These are phyloP conservation scores for Melanostoma mellinum DNA, from an alignment of 2,888 invertebrate species.

Conservation along the genomic window DNA sequence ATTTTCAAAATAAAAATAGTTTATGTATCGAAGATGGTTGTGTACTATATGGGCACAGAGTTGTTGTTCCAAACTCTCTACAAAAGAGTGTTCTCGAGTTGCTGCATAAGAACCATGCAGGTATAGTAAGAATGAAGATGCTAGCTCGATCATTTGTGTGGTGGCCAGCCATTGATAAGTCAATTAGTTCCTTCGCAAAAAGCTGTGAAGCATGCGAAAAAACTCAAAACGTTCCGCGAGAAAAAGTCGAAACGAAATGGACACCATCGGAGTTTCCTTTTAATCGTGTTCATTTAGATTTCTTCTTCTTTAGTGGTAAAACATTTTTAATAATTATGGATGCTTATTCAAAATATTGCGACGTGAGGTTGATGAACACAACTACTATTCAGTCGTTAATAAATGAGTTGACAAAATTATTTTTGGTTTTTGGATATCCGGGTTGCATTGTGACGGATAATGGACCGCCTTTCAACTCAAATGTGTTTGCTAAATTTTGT, in stretches of 20 bases:
- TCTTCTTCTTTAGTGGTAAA: constrained; percentile 15
- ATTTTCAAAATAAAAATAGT: no score
- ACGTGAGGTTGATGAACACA: constrained; percentile 10
- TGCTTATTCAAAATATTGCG: constrained; percentile 12
- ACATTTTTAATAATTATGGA: constrained; percentile 21
- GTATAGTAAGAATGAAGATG: no score
- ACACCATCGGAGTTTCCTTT: constrained; percentile 9
- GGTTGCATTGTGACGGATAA: background rate
- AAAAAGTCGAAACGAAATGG: background rate
- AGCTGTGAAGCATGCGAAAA: no score
- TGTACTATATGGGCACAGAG: no score
- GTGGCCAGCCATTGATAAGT: constrained; percentile 12
- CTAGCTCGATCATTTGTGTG: background rate
- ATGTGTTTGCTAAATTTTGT: constrained; percentile 1
- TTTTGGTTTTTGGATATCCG: constrained; percentile 15
- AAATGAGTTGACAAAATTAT: constrained; percentile 6
- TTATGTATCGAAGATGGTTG: no score
- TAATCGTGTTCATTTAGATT: constrained; percentile 27
- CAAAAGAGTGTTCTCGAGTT: background rate
- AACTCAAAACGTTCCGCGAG: no score
- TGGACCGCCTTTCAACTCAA: background rate
- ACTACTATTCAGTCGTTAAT: constrained; percentile 8
- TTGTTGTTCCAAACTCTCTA: background rate
- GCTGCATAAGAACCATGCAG: no score
- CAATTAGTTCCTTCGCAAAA: background rate